Evolutionary conservation across 1,140 invertebrate species (phyloP), one percentile per base, ranked within the genome.

Genomic region (Eumaeus atala): DNA sequence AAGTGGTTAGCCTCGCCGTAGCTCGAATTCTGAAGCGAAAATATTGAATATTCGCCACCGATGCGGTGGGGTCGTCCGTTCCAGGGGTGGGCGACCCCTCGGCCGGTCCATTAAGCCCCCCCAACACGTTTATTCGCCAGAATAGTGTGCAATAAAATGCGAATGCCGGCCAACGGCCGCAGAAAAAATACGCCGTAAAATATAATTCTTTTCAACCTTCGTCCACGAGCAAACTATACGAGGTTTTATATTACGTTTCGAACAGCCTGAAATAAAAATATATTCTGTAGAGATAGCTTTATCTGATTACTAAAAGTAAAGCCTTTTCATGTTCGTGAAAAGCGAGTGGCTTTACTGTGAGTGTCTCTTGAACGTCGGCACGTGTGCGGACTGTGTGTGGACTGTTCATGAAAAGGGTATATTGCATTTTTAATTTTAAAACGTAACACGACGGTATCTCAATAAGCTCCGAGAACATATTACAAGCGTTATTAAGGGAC

Each of bases 131-230:
- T 79, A 79, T 79, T 74, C 73, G 64, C 62, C 63, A 68, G 76
- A 76, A 73, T 79, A 79, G 76, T 74, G 73, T 64, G 76, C 73
- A 76, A 79, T 79, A 79, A 77, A 79, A 79, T 66, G 72, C 64
- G 68, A 74, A 66, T 62, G 63, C 66, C 67, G 66, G 68, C 66
- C 71, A 61, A 58, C 63, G 60, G 67, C 68, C 74, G 63, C 68
- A 68, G 72, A 78, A 78, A 75, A 78, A 78, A 78, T 75, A 72
- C 63, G 65, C 63, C 75, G 71, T 67, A 66, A 71, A 72, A 70
- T 74, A 72, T 74, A 66, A 75, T 77, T 73, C 72, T 77, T 74
- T 68, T 71, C 56, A 70, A 68, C 66, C 54, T 48, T 52, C 40
- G 40, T 9, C 40, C 40, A 14, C 38, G 12, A 44, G 40, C 40